phyloP scores from a whole-genome alignment of 1,140 invertebrate species.

The Zaprionus vittiger region DNA sequence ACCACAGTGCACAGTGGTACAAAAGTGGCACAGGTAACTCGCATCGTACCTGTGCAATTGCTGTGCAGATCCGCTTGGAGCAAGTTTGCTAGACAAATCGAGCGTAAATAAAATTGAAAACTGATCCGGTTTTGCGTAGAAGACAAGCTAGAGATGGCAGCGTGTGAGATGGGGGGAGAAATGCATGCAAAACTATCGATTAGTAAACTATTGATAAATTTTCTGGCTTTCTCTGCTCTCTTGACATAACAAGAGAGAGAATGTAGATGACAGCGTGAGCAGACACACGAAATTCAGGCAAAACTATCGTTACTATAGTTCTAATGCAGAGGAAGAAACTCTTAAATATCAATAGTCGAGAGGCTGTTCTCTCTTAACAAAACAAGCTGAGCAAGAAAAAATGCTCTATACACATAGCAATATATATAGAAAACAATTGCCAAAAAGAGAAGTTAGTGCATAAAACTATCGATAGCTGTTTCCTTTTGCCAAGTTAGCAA shows the following conservation, averaged over 20 bases:
- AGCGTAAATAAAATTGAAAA: slow-evolving; percentile 30
- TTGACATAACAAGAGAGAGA: no score
- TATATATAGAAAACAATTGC: neutral
- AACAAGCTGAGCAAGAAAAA: no score
- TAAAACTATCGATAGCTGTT: no score
- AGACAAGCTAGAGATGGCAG: neutral
- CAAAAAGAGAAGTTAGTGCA: neutral
- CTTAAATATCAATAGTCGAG: no score
- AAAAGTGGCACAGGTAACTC: slow-evolving; percentile 3
- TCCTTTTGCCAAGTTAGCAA: no score
- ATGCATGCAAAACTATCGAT: neutral
- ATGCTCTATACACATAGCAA: no score
- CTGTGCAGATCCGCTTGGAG: slow-evolving; percentile 21
- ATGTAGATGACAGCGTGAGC: neutral
- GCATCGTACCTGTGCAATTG: neutral
- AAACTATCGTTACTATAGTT: no score
- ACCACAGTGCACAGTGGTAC: slow-evolving; percentile 11
- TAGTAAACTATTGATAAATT: no score
- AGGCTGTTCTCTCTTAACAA: no score
- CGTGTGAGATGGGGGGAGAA: neutral
- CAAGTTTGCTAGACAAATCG: slow-evolving; percentile 23
- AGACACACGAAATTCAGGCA: no score
- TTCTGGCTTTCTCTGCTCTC: no score
- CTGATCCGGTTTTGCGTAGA: neutral
- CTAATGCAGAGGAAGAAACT: no score